A percentile compares a stretch with the other conserved stretches of the same genome.
Evolutionary conservation across 2,113 vertebrate species (phyloP).

Genomic region (Myodes glareolus): DNA sequence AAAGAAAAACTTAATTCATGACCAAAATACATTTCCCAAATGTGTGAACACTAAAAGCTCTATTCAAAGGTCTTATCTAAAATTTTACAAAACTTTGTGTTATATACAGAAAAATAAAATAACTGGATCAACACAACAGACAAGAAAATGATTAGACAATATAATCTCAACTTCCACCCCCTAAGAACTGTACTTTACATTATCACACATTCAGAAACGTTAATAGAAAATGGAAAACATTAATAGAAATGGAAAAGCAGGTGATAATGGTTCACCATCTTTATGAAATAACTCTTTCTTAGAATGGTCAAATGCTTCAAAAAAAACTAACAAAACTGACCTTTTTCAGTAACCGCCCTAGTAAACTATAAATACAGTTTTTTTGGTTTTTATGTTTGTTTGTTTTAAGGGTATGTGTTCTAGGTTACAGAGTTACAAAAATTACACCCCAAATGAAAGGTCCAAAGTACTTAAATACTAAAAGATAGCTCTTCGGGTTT

Average conservation of each 20-base stretch:
- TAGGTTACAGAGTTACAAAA: slow-evolving; percentile 34
- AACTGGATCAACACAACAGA: not conserved
- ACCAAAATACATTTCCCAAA: not conserved
- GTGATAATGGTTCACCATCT: not conserved
- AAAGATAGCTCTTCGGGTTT: not conserved
- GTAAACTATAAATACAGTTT: not conserved
- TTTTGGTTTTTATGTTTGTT: not conserved
- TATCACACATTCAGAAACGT: not conserved
- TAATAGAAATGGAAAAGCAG: not conserved
- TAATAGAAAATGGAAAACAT: not conserved
- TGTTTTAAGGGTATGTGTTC: not conserved
- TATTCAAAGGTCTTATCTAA: slow-evolving; percentile 4
- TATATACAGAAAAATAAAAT: not conserved
- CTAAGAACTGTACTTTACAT: not conserved
- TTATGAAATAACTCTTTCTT: not conserved
- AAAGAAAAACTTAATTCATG: slow-evolving; percentile 22
- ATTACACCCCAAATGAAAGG: slow-evolving; percentile 23
- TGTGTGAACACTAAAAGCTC: not conserved
- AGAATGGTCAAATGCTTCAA: not conserved
- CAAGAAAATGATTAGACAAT: not conserved
- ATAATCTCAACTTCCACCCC: not conserved
- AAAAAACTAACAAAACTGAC: not conserved
- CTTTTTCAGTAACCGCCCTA: not conserved
- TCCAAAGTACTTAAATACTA: not conserved
- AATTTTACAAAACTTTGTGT: not conserved